phyloP scores from a whole-genome alignment of 2,797 vertebrate species.

The Staurois parvus region DNA sequence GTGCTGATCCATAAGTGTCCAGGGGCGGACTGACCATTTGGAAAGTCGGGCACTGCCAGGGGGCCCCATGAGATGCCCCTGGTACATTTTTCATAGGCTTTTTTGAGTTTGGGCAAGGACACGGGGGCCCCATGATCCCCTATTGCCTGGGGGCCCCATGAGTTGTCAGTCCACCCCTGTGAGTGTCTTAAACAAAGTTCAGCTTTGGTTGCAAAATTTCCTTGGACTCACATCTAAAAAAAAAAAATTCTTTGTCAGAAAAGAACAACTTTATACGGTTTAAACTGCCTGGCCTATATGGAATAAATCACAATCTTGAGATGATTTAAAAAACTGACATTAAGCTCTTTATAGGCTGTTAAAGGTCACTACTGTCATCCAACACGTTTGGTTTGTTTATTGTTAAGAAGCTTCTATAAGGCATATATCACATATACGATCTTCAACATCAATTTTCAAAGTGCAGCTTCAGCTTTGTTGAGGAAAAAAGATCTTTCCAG shows the following conservation, averaged over 20 bases:
- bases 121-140: too few species aligned
- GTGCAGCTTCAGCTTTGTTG: not conserved
- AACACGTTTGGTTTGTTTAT: not conserved
- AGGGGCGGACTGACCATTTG: too few species aligned
- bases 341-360: not conserved
- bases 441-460: not conserved
- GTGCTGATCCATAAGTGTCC: too few species aligned
- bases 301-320: slow-evolving; percentile 17
- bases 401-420: not conserved
- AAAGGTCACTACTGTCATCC: not conserved
- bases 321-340: slow-evolving; percentile 3
- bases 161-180: too few species aligned
- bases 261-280: not conserved
- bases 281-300: not conserved
- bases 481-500: not conserved
- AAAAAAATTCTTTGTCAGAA: not conserved
- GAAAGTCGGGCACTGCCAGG: too few species aligned
- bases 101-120: too few species aligned
- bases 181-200: too few species aligned
- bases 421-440: not conserved
- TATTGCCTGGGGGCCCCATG: too few species aligned
- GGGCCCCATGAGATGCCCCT: too few species aligned
- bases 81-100: too few species aligned
- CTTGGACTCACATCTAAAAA: not conserved
- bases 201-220: not conserved